Conservation (phyloP, 2,888 invertebrate genomes). For the Ligdia adustata region DNA sequence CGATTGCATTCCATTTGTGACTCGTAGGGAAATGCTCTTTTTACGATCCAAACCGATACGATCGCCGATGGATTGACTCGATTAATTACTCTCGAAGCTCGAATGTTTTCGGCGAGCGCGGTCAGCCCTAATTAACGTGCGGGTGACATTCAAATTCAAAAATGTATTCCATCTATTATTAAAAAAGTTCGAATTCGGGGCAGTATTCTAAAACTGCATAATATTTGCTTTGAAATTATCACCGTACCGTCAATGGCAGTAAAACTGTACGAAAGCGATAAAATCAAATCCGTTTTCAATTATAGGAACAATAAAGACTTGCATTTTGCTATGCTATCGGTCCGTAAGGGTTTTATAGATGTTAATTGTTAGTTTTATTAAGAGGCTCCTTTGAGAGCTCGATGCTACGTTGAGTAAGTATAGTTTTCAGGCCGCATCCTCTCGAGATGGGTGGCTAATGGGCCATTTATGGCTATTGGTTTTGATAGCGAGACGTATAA, state of each 20-base stretch:
- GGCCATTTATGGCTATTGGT: constrained; percentile 67
- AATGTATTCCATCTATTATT: too few species aligned
- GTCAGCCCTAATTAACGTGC: constrained; percentile 60
- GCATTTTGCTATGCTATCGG: constrained; percentile 40
- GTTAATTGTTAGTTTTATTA: constrained; percentile 77
- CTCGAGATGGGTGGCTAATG: constrained; percentile 66
- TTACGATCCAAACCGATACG: constrained; percentile 69
- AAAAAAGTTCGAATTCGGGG: constrained; percentile 12
- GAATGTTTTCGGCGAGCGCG: constrained; percentile 60
- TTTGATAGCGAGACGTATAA: constrained; percentile 47
- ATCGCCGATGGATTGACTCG: constrained; percentile 72
- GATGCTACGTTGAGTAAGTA: constrained; percentile 52
- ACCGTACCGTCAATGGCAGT: constrained; percentile 21
- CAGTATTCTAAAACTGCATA: constrained; percentile 34
- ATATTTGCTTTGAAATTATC: constrained; percentile 16
- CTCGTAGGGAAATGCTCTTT: constrained; percentile 71
- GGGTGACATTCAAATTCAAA: constrained; percentile 39
- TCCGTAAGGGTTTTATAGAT: constrained; percentile 64
- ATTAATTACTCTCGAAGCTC: constrained; percentile 67
- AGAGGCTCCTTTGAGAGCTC: constrained; percentile 46
- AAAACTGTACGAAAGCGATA: constrained; percentile 35
- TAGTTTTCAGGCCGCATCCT: constrained; percentile 49
- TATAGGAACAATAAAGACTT: constrained; percentile 58
- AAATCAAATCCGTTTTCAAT: constrained; percentile 54
- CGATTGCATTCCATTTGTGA: constrained; percentile 69